Base-by-base conservation (phyloP, 2,797 vertebrate genomes). In the Phoxinus dragarum region DNA sequence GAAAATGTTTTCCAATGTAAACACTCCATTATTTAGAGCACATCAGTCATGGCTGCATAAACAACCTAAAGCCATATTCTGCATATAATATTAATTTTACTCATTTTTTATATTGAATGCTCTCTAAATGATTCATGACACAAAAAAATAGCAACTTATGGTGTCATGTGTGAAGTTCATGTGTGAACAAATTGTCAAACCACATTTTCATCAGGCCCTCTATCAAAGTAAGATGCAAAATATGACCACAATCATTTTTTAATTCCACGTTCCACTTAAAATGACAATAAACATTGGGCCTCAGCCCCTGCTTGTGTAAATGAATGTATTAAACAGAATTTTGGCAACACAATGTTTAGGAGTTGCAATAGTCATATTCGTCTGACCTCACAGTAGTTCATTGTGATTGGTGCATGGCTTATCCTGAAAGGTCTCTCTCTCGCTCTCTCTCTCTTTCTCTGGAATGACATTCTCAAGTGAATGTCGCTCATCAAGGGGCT, bases 401-500 rank as follows among this genome's bases (percentile, higher is more conserved):
- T 94, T 94, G 93, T 94, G 88, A 90, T 87, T 67, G 83, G 86
- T 88, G 87, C 56, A 59, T 59, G 56, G 90, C 89, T 91, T 89
- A 61, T 82, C 90, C 89, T 80, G 81, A 90, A 64, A 87, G 90
- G 85, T 64, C 54, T 82, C 44, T 88, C 91, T 87, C 89, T 91
- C 89, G 5, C n/a, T 14, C 85, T 72, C 59, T 66, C 64, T 82
- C 42, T 89, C 91, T 87, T 88, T 91, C 89, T 80, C 88, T 90
- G 93, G 92, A 91, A 93, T 95, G 95, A 96, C 95, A 94, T 92
- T 94, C 91, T 94, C 93, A 96, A 96, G 93, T 92, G 89, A 92
- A 93, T 91, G 91, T 95, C 94, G 94, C 95, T 96, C 95, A 94
- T 94, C 92, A 90, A 92, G 93, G 91, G 92, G 93, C 95, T 95